These are phyloP conservation scores for Drosophila borborema DNA, from an alignment of 2,888 invertebrate species.

Conservation along the genomic window DNA sequence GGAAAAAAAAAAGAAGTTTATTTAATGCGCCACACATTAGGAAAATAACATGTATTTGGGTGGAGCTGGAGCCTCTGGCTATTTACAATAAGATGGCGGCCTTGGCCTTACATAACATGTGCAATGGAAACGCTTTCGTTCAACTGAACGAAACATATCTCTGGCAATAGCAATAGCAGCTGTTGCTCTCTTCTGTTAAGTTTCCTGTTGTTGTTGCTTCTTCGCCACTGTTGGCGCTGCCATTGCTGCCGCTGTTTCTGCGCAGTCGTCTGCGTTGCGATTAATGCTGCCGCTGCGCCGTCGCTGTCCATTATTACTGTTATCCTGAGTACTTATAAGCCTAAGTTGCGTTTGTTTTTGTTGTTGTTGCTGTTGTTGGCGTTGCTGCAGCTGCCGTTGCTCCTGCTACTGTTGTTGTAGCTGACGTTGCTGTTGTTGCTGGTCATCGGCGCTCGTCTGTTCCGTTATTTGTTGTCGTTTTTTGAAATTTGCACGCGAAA, in stretches of 20 bases:
- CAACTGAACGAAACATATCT: conserved; percentile 1
- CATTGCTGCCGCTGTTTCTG: conserved; percentile 4
- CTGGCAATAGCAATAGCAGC: not conserved
- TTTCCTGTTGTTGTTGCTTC: not conserved
- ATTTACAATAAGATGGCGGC: conserved; percentile 44
- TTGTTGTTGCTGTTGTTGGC: not conserved
- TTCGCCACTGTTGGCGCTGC: not conserved
- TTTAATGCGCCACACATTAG: conserved; percentile 38
- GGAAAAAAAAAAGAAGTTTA: conserved; percentile 24
- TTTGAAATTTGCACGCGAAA: conserved; percentile 6
- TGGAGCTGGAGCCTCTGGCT: conserved; percentile 53
- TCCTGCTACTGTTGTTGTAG: conserved; percentile 56
- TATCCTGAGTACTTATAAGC: conserved; percentile 36
- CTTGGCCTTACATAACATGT: not conserved
- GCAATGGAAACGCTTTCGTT: conserved; percentile 3
- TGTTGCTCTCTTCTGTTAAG: not conserved
- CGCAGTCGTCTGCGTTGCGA: conserved; percentile 38
- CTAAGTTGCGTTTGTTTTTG: conserved; percentile 43
- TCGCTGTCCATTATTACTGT: conserved; percentile 30
- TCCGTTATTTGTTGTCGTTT: conserved; percentile 4
- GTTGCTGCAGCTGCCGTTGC: conserved; percentile 4
- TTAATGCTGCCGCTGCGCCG: conserved; percentile 1
- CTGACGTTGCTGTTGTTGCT: conserved; percentile 49
- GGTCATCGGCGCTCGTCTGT: conserved; percentile 85
- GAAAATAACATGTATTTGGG: conserved; percentile 32